phyloP scores from a whole-genome alignment of 2,888 invertebrate species.

The Drosophila merina region DNA sequence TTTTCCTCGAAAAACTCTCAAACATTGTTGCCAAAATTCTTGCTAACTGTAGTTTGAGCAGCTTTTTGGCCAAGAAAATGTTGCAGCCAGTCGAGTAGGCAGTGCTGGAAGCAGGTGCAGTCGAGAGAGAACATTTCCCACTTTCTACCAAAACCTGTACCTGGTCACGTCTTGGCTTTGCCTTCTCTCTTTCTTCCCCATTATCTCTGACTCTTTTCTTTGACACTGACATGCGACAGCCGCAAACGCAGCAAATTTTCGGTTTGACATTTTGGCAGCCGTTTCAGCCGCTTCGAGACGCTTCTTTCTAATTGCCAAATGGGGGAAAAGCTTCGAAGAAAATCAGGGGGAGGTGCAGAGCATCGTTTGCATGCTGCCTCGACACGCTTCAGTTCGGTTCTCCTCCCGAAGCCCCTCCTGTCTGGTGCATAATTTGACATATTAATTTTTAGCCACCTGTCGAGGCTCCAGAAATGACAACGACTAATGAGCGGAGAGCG shows the following conservation, averaged over 20 bases:
- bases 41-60: slow-evolving; percentile 48
- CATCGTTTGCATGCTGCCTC: slow-evolving; percentile 51
- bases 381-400: slow-evolving; percentile 62
- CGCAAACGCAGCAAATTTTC: slow-evolving; percentile 73
- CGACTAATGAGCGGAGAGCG: slow-evolving; percentile 53
- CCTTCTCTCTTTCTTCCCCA: background rate
- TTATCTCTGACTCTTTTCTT: slow-evolving; percentile 1
- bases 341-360: background rate
- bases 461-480: slow-evolving; percentile 60
- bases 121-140: slow-evolving; percentile 28
- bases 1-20: background rate
- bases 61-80: slow-evolving; percentile 47
- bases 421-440: slow-evolving; percentile 74
- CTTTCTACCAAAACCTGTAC: slow-evolving; percentile 42
- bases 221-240: slow-evolving; percentile 49
- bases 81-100: slow-evolving; percentile 20
- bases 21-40: slow-evolving; percentile 9
- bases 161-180: slow-evolving; percentile 19
- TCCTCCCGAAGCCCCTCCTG: slow-evolving; percentile 5
- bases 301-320: slow-evolving; percentile 70
- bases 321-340: background rate
- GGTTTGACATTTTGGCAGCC: slow-evolving; percentile 76
- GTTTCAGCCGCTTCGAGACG: slow-evolving; percentile 31
- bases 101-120: slow-evolving; percentile 30
- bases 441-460: slow-evolving; percentile 67